These are phyloP conservation scores for Threskiornis aethiopicus DNA, from an alignment of 2,797 vertebrate species.

Conservation along the genomic window DNA sequence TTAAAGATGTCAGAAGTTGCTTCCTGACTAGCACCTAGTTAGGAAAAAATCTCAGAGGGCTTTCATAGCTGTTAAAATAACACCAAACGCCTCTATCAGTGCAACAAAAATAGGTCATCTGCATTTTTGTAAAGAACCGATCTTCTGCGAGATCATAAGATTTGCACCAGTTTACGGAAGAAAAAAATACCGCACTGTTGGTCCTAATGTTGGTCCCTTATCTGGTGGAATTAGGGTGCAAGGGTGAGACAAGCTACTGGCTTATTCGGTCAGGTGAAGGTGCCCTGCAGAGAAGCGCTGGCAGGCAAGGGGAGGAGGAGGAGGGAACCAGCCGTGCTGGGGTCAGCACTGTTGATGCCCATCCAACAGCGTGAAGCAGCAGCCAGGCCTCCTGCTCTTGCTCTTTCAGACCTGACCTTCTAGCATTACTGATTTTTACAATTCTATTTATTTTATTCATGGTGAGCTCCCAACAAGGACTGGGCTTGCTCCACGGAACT, in stretches of 20 bases:
- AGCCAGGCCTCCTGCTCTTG: not conserved
- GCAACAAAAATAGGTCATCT: conserved; percentile 1
- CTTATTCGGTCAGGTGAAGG: not conserved
- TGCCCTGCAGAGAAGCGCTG: not conserved
- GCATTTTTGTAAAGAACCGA: not conserved
- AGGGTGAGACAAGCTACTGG: not conserved
- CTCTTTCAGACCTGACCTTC: not conserved
- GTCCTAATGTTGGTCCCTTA: not conserved
- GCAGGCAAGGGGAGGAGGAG: not conserved
- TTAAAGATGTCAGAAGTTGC: not conserved
- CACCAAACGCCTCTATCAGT: not conserved
- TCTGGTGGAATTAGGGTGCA: not conserved
- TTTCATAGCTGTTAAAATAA: not conserved
- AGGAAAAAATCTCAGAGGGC: not conserved
- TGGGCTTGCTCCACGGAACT: not conserved
- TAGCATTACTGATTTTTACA: not conserved
- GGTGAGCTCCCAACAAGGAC: not conserved
- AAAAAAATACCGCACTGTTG: not conserved
- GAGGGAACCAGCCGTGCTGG: not conserved
- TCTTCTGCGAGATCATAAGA: not conserved
- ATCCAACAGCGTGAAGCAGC: not conserved
- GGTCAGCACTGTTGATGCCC: not conserved
- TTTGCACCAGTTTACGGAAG: not conserved
- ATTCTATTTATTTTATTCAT: not conserved
- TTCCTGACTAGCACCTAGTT: not conserved